Evolutionary conservation across 1,140 invertebrate species (phyloP).

Genomic region (Temnothorax longispinosus): DNA sequence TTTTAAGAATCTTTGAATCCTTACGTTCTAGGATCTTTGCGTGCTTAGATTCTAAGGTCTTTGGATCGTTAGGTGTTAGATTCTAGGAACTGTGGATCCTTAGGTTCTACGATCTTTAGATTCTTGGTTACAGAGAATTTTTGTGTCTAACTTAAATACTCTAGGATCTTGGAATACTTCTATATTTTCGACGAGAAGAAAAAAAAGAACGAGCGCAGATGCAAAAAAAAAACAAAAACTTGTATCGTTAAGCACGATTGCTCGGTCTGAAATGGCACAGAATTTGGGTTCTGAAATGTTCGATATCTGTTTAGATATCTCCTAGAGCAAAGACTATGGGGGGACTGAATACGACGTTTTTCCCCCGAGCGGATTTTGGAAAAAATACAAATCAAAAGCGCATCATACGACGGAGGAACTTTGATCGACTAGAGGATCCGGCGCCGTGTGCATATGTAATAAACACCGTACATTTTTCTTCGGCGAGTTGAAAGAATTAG

Average conservation of each 20-base stretch:
- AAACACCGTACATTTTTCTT: conserved; percentile 2
- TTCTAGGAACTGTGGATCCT: conserved; percentile 60
- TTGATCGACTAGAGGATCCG: conserved; percentile 66
- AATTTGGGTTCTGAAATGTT: conserved; percentile 4
- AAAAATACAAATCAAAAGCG: neutral
- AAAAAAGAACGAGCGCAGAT: neutral
- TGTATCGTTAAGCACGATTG: neutral
- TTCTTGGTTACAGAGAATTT: conserved; percentile 45
- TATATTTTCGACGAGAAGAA: neutral
- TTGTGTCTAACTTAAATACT: conserved; percentile 18
- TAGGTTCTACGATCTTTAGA: conserved; percentile 51
- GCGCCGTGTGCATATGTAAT: neutral
- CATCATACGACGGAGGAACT: conserved; percentile 20
- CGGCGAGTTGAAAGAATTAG: neutral
- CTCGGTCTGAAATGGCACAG: neutral
- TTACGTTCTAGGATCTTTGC: conserved; percentile 51
- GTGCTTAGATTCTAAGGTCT: conserved; percentile 55
- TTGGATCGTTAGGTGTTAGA: conserved; percentile 53
- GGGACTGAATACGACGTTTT: neutral
- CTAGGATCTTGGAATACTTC: conserved; percentile 29
- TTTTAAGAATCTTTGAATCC: conserved; percentile 55
- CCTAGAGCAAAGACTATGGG: neutral
- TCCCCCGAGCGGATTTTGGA: neutral
- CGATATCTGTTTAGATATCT: neutral
- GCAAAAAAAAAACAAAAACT: neutral